Percentiles rank a stretch among this genome's conserved stretches.
Conservation (phyloP, 2,113 vertebrate genomes). For the Scalopus aquaticus region DNA sequence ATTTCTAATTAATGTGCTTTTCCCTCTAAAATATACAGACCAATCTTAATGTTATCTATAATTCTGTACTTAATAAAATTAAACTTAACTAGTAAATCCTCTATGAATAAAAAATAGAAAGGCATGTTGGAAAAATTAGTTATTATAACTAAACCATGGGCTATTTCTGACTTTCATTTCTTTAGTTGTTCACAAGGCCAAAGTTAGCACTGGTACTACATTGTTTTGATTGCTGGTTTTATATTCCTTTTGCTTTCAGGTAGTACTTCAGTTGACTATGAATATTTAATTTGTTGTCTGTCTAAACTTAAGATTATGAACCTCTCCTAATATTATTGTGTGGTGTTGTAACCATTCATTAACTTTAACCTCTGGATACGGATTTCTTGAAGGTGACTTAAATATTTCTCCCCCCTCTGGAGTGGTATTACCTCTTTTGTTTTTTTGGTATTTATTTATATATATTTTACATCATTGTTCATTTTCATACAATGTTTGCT, state of each 20-base stretch:
- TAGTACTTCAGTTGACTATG: background rate
- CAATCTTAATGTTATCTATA: background rate
- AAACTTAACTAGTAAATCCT: background rate
- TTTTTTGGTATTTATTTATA: too few species aligned
- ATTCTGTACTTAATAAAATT: background rate
- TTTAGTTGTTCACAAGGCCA: background rate
- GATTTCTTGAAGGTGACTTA: background rate
- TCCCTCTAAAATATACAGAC: background rate
- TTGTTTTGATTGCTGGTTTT: background rate
- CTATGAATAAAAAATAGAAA: background rate
- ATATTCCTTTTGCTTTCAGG: background rate
- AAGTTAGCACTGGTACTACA: background rate
- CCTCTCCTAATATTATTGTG: background rate
- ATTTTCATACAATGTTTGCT: too few species aligned
- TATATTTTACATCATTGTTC: too few species aligned
- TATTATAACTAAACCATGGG: background rate
- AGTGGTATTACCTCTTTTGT: too few species aligned
- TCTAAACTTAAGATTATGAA: background rate
- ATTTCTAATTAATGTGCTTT: background rate
- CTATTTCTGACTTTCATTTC: background rate
- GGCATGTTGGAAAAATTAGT: background rate
- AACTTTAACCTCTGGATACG: background rate
- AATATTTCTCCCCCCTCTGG: too few species aligned
- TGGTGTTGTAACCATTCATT: background rate
- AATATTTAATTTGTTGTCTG: background rate